phyloP scores from a whole-genome alignment of 2,888 invertebrate genomes.

The Ptilodon capucinus region DNA sequence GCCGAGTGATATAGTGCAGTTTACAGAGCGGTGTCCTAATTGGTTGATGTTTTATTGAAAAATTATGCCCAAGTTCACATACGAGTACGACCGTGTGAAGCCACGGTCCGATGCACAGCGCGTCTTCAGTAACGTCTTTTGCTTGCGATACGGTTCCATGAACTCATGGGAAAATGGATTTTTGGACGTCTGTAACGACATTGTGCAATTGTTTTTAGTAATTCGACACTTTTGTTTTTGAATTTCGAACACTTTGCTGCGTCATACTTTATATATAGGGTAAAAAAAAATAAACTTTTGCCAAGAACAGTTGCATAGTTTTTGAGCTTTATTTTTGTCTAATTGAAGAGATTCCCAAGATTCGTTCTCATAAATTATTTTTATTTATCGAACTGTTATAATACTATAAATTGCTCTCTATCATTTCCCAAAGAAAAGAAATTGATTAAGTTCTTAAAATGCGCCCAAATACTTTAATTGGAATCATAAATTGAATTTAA shows the following conservation, averaged over 20 bases:
- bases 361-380: too few relatives aligned
- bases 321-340: too few relatives aligned
- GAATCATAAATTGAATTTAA: background rate
- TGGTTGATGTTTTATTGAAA: background rate
- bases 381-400: too few relatives aligned
- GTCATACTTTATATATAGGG: background rate
- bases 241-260: background rate
- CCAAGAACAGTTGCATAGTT: too few relatives aligned
- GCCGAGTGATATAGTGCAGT: background rate
- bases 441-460: background rate
- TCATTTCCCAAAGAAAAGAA: background rate
- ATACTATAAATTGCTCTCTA: too few relatives aligned
- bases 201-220: background rate
- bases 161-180: constrained; percentile 43
- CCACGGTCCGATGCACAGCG: constrained; percentile 55
- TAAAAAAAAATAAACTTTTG: too few relatives aligned
- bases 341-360: too few relatives aligned
- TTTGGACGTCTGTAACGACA: constrained; percentile 22
- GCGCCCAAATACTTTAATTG: background rate
- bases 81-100: constrained; percentile 66
- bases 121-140: constrained; percentile 68
- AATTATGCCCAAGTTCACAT: constrained; percentile 46
- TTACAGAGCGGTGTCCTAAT: background rate
- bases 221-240: background rate
- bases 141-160: constrained; percentile 51